phyloP scores from a whole-genome alignment of 2,797 vertebrate species.

The Phoebastria nigripes region DNA sequence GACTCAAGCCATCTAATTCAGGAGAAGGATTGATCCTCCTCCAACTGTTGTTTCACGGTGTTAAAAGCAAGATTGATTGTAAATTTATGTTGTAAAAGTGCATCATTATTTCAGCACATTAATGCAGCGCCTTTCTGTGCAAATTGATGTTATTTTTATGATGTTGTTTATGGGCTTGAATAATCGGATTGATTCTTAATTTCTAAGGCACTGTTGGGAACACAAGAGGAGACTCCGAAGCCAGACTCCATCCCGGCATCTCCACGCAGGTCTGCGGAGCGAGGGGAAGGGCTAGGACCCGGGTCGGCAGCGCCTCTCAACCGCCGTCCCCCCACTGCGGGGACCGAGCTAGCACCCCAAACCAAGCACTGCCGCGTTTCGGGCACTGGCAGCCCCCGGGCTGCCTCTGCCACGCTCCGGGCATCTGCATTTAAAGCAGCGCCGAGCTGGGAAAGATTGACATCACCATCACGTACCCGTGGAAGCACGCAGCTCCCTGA shows the following conservation, averaged over 20 bases:
- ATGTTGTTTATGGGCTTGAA: conserved; percentile 74
- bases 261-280: rapidly evolving
- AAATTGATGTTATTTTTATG: conserved; percentile 77
- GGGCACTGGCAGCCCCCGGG: rapidly evolving
- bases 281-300: rapidly evolving
- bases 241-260: not conserved
- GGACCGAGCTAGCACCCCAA: not conserved
- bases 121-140: conserved; percentile 58
- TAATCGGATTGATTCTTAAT: conserved; percentile 76
- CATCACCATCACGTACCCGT: rapidly evolving
- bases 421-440: not conserved
- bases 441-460: rapidly evolving
- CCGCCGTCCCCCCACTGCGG: rapidly evolving
- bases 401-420: not conserved
- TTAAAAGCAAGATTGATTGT: conserved; percentile 67
- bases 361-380: not conserved
- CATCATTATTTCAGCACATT: conserved; percentile 72
- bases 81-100: conserved; percentile 64
- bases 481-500: not conserved
- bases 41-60: conserved; percentile 49
- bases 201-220: conserved; percentile 49
- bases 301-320: not conserved
- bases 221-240: not conserved
- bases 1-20: conserved; percentile 54
- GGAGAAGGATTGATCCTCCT: conserved; percentile 49